Percentiles rank a stretch among this genome's conserved stretches.
phyloP scores from a whole-genome alignment of 2,888 invertebrate genomes.

The Cephus runcator region DNA sequence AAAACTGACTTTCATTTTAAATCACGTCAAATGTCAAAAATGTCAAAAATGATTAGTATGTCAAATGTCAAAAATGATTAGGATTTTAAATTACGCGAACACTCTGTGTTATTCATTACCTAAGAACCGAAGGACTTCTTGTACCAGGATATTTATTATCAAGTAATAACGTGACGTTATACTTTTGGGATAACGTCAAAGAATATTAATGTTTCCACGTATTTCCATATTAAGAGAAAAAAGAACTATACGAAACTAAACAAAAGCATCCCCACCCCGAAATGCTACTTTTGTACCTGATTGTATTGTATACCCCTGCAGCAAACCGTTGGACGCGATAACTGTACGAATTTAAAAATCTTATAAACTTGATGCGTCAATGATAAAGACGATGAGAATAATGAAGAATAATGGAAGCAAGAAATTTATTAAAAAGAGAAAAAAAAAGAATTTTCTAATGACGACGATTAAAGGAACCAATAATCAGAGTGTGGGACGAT shows the following conservation, averaged over 20 bases:
- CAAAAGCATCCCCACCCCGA: constrained; percentile 23
- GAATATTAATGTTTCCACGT: not conserved
- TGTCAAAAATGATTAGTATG: not conserved
- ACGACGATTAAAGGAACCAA: not conserved
- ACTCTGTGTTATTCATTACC: not conserved
- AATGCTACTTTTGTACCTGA: constrained; percentile 59
- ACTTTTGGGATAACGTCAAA: not conserved
- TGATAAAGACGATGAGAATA: constrained; percentile 12
- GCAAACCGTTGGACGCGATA: constrained; percentile 28
- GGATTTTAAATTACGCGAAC: not conserved
- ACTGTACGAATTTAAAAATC: constrained; percentile 6
- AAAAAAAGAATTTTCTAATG: not conserved
- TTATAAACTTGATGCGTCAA: not conserved
- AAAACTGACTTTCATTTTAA: not conserved
- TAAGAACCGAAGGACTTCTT: not conserved
- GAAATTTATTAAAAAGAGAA: not conserved
- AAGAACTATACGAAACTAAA: not conserved
- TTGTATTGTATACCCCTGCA: constrained; percentile 43
- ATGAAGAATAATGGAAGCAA: constrained; percentile 19
- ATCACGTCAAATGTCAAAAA: not conserved
- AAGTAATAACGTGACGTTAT: not conserved
- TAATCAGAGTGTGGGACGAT: not conserved
- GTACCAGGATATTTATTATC: not conserved
- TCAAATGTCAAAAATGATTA: not conserved
- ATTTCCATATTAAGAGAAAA: not conserved